Evolutionary conservation across 2,888 invertebrate genomes (phyloP), one percentile per base, ranked within the genome.

Genomic region (Sipha maydis): DNA sequence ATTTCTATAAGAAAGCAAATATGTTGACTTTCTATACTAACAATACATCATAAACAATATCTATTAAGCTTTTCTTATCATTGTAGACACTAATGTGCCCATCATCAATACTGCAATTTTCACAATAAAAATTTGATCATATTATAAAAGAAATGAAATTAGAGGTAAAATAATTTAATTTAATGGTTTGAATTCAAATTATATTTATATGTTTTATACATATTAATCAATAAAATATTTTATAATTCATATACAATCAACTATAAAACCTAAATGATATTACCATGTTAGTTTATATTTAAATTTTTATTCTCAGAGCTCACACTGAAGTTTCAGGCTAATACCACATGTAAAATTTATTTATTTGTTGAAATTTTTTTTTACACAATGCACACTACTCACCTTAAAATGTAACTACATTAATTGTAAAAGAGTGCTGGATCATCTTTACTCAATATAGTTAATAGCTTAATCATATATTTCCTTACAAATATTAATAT

Each of bases 311-410:
- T 93, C 93, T 91, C 94, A 94, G 90, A 94, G 92, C 73, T 93
- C 93, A 90, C 94, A 94, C 90, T 94, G 93, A 91, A 94, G 94
- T 90, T 93, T 93, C 3, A 94, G 94, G 90, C 93, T 94, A 83
- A 93, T 92, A 0, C 94, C 94, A 90, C 94, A 94, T 90, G 94
- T 94, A 91, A 93, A 94, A 89, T 93, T 92, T 89, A 94, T 92
- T 91, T 94, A 94, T 79, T 93, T 93, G 28, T 93, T 93, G 48
- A 94, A 92, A 21, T 93, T 93, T 90, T 94, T 93, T 31, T 93
- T 93, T n/a, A n/a, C n/a, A 48, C 93, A 92, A 21, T 93, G 93
- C 90, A n/a, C 19, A 9, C 76, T 34, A 34, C 34, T 34, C n/a
- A n/a, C 77, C n/a, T 34, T 83, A 25, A 83, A 89, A 3, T 41